Conservation (phyloP, 2,113 vertebrate species). For the Eurystomus gularis region DNA sequence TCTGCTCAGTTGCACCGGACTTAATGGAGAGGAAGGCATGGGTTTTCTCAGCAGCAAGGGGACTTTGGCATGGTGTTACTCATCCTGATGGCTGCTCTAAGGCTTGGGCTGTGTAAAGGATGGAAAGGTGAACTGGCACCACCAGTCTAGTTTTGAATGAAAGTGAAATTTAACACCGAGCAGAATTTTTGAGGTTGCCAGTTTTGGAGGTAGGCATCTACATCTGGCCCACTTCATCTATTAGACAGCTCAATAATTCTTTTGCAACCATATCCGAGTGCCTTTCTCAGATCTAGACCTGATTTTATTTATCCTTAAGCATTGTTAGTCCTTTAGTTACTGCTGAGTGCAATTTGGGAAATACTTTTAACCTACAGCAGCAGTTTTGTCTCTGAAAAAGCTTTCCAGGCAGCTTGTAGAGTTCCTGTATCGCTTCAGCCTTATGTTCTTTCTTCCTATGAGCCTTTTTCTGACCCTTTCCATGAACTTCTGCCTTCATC, state of each 20-base stretch:
- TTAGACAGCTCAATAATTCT: background rate
- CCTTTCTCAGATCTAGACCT: background rate
- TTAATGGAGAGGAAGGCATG: background rate
- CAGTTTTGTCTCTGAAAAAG: background rate
- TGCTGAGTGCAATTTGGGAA: background rate
- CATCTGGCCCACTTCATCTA: background rate
- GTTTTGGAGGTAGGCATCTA: background rate
- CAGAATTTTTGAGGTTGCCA: background rate
- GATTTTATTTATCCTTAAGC: background rate
- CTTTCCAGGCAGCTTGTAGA: background rate
- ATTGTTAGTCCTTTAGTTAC: background rate
- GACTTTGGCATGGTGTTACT: background rate
- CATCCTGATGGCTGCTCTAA: background rate
- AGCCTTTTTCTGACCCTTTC: background rate
- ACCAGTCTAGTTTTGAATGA: background rate
- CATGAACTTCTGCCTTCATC: background rate
- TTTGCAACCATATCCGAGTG: rapidly evolving
- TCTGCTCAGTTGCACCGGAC: background rate
- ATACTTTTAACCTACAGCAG: background rate
- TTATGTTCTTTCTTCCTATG: background rate
- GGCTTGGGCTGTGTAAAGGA: background rate
- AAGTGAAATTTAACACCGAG: background rate
- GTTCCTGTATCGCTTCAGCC: background rate
- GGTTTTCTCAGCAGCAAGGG: background rate
- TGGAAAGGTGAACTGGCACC: background rate